Conservation (phyloP, 2,888 invertebrate genomes). For the Uloborus plumipes region DNA sequence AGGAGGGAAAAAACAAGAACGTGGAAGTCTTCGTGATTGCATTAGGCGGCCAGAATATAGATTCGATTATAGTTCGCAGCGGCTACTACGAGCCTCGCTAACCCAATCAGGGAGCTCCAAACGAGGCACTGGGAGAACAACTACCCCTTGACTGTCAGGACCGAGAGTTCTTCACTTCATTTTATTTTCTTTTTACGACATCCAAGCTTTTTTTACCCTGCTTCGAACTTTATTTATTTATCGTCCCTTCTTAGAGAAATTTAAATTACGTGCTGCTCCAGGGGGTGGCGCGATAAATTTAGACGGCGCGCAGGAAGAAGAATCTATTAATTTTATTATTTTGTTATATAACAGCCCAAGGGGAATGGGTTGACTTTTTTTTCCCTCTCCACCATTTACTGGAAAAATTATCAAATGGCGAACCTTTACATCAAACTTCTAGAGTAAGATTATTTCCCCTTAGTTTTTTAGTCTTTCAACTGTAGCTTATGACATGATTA, state of each 20-base stretch:
- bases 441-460: too few species aligned
- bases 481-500: too few species aligned
- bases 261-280: constrained; percentile 8
- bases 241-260: not conserved
- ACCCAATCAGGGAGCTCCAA: constrained; percentile 49
- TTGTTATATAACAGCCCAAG: too few species aligned
- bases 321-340: constrained; percentile 2
- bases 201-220: not conserved
- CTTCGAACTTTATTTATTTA: not conserved
- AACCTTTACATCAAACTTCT: too few species aligned
- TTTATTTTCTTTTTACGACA: constrained; percentile 23
- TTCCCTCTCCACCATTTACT: too few species aligned
- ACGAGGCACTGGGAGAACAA: constrained; percentile 20
- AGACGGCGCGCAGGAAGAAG: not conserved
- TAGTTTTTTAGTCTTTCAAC: too few species aligned
- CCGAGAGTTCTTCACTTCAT: constrained; percentile 14
- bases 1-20: constrained; percentile 2
- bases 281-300: constrained; percentile 6
- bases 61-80: constrained; percentile 46
- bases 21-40: constrained; percentile 32
- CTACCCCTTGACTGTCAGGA: constrained; percentile 1
- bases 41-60: constrained; percentile 56
- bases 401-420: too few species aligned
- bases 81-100: constrained; percentile 28
- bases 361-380: too few species aligned